Evolutionary conservation across 1,140 invertebrate genomes (phyloP), one percentile per base, ranked within the genome.

Genomic region (Orussus abietinus): DNA sequence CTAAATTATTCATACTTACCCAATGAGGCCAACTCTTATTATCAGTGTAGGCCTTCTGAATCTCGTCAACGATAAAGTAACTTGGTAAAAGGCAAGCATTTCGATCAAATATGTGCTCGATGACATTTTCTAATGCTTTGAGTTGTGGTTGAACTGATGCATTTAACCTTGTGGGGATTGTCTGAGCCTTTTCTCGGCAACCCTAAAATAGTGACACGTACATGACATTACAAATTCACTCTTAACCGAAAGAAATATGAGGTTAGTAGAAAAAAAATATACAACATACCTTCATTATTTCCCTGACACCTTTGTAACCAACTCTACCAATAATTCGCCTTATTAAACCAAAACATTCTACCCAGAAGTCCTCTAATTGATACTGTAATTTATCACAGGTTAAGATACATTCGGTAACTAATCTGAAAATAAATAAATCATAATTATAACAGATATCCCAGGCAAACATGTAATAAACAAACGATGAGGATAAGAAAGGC

Each of bases 11-110:
- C 11, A 37, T 21, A 59, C 68, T 75, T 80, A 90, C 87, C 92
- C 93, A 96, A 72, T 96, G 92, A 20, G 91, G 91, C 80, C 86
- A 90, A 39, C 79, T 80, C 54, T 78, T 81, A 58, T 86, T 83
- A 55, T 92, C 83, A 22, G 87, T 84, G 70, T 86, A 90, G 19
- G 84, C 80, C 73, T 96, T 91, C 37, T 89, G 82, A 52, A 98
- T 85, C 75, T 97, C 93, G 72, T 93, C 96, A 0, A 95, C 86
- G 46, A 96, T 89, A 49, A 98, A 90, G 68, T 96, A 96, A 12
- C 87, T 90, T 9, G 95, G 95, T 28, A 97, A 71, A 6, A 98
- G 72, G 59, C 91, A 94, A 3, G 87, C 85, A 74, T 94, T 91
- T 18, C 94, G 77, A 64, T 97, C 90, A 74, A 97, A 90, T 53